A percentile compares a stretch with the other conserved stretches of the same genome.
These are phyloP conservation scores for Tragelaphus scriptus DNA, from an alignment of 2,113 vertebrate genomes.

Conservation along the genomic window DNA sequence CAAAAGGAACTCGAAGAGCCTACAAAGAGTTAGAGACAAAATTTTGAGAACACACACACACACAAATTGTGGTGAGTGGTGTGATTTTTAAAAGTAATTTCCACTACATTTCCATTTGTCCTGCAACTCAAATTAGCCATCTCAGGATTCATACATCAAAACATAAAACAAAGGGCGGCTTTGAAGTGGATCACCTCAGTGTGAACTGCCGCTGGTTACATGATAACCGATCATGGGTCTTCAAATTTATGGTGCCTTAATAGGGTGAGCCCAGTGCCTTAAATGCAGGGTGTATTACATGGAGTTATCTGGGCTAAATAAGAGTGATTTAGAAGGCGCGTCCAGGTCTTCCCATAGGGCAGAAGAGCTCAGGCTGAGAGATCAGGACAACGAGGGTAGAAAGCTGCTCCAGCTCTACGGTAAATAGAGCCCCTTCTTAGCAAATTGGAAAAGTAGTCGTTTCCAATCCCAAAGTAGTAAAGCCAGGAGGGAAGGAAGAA, in stretches of 20 bases:
- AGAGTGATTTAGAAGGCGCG: conserved; percentile 44
- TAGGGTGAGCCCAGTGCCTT: conserved; percentile 43
- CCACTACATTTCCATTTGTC: conserved; percentile 26
- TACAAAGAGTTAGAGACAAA: conserved; percentile 78
- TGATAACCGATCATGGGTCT: conserved; percentile 59
- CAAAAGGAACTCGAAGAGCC: conserved; percentile 74
- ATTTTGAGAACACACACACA: conserved; percentile 66
- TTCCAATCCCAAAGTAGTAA: conserved; percentile 13
- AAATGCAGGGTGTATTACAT: neutral
- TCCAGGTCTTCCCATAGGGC: conserved; percentile 4
- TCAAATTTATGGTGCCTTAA: conserved; percentile 68
- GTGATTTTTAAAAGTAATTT: conserved; percentile 56
- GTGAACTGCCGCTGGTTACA: conserved; percentile 22
- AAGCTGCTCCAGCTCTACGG: neutral
- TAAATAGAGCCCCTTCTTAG: neutral
- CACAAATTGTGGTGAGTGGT: conserved; percentile 76
- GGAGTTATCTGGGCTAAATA: conserved; percentile 60
- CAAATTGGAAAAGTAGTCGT: neutral
- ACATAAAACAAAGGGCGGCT: conserved; percentile 48
- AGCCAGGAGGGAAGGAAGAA: neutral
- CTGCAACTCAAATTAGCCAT: conserved; percentile 24
- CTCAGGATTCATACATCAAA: conserved; percentile 57
- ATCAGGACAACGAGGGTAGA: neutral
- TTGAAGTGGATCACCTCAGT: conserved; percentile 44
- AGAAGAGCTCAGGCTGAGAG: conserved; percentile 20